A percentile compares a stretch with the other conserved stretches of the same genome.
Conservation (phyloP, 2,888 invertebrate genomes). For the Ophion obscuratus region DNA sequence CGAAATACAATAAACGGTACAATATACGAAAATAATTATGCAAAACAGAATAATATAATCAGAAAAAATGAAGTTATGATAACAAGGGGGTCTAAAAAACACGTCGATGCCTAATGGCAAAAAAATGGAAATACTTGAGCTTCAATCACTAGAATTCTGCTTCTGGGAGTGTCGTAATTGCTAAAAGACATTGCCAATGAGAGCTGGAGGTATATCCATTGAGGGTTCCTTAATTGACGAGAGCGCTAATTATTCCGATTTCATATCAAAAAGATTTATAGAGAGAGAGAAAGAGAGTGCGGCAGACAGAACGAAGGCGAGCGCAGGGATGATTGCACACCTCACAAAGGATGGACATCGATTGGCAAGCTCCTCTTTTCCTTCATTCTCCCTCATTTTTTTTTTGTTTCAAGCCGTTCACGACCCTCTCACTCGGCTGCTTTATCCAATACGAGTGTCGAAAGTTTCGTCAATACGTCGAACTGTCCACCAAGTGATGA, state of each 20-base stretch:
- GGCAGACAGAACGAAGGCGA: background rate
- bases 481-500: constrained; percentile 62
- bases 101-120: no score
- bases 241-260: background rate
- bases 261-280: background rate
- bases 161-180: no score
- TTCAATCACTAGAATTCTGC: no score
- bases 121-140: no score
- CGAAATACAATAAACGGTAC: no score
- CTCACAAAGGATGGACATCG: constrained; percentile 29
- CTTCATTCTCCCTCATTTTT: background rate
- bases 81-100: no score
- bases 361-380: constrained; percentile 27
- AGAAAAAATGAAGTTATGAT: no score
- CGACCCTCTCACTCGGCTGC: constrained; percentile 27
- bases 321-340: constrained; percentile 46
- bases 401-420: background rate
- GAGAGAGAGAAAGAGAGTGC: background rate
- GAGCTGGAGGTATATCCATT: no score
- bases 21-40: no score
- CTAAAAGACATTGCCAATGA: no score
- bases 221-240: no score
- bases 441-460: constrained; percentile 62
- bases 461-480: constrained; percentile 61
- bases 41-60: no score